These are phyloP conservation scores for Glyphotaelius pellucidus DNA, from an alignment of 2,888 invertebrate genomes.

Conservation along the genomic window DNA sequence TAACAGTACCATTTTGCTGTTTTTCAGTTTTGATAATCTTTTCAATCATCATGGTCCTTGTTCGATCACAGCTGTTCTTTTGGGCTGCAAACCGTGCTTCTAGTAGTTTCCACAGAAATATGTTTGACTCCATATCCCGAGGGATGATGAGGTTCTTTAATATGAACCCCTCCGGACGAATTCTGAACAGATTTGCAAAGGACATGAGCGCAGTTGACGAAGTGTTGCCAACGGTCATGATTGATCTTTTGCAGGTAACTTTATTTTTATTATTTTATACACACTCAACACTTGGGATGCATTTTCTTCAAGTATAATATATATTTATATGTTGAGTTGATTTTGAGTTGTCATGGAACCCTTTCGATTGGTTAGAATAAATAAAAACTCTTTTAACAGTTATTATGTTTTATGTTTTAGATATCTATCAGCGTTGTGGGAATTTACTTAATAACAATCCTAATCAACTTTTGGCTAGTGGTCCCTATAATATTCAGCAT, in stretches of 20 bases:
- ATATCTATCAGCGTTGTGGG: slow-evolving; percentile 47
- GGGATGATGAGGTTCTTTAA: slow-evolving; percentile 91
- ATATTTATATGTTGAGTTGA: too few relatives aligned
- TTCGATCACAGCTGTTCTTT: slow-evolving; percentile 83
- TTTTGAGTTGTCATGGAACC: too few relatives aligned
- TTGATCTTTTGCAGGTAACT: slow-evolving; percentile 82
- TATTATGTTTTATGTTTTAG: slow-evolving; percentile 49
- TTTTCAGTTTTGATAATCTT: slow-evolving; percentile 50
- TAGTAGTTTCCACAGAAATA: slow-evolving; percentile 84
- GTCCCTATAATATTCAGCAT: slow-evolving; percentile 78
- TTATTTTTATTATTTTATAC: neutral
- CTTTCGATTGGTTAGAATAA: neutral
- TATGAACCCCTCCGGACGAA: slow-evolving; percentile 88
- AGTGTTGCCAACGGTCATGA: slow-evolving; percentile 81
- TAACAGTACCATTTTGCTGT: neutral
- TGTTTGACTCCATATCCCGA: slow-evolving; percentile 86
- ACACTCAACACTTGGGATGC: neutral
- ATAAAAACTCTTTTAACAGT: too few relatives aligned
- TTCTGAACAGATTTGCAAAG: slow-evolving; percentile 90
- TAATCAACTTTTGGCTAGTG: slow-evolving; percentile 66
- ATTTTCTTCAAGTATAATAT: too few relatives aligned
- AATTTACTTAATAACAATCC: slow-evolving; percentile 49
- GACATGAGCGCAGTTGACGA: slow-evolving; percentile 90
- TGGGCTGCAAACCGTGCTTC: slow-evolving; percentile 87
- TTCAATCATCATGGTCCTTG: slow-evolving; percentile 68